phyloP scores from a whole-genome alignment of 2,888 invertebrate genomes.

The Drosophila infuscata region DNA sequence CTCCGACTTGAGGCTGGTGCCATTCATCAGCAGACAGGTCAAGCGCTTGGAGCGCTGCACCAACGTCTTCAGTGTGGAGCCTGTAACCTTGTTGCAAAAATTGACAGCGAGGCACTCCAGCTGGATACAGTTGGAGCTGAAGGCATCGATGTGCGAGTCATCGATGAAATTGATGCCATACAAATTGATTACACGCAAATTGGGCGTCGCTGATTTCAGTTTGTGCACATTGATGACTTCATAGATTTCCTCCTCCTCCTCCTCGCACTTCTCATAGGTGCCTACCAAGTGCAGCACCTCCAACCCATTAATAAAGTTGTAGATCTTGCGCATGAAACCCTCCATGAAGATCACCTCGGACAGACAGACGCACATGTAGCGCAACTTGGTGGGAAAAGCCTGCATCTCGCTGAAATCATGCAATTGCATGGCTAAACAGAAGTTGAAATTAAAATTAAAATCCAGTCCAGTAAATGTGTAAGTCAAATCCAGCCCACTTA shows the following conservation, averaged over 20 bases:
- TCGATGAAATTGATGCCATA: slow-evolving; percentile 99
- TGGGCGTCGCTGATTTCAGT: slow-evolving; percentile 98
- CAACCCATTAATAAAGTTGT: slow-evolving; percentile 99
- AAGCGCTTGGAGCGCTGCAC: slow-evolving; percentile 97
- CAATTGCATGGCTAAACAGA: slow-evolving; percentile 94
- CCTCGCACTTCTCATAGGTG: slow-evolving; percentile 98
- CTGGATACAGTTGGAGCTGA: slow-evolving; percentile 98
- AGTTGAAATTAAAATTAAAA: neutral
- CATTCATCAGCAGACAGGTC: slow-evolving; percentile 96
- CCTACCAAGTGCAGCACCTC: slow-evolving; percentile 98
- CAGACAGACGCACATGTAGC: slow-evolving; percentile 97
- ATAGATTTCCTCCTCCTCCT: slow-evolving; percentile 99
- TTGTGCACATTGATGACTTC: slow-evolving; percentile 99
- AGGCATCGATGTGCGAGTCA: slow-evolving; percentile 99
- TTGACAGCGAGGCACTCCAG: slow-evolving; percentile 98
- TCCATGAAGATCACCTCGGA: slow-evolving; percentile 99
- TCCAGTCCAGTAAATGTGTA: neutral
- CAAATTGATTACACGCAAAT: slow-evolving; percentile 97
- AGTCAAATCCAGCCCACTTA: slow-evolving; percentile 63
- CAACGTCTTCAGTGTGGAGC: slow-evolving; percentile 96
- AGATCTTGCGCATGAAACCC: slow-evolving; percentile 99
- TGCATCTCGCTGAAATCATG: slow-evolving; percentile 99
- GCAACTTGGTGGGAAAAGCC: slow-evolving; percentile 98
- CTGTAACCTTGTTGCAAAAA: slow-evolving; percentile 98
- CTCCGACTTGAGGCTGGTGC: slow-evolving; percentile 97